Base-by-base conservation (phyloP, 2,888 invertebrate genomes). In the Hydropsyche betteni region DNA sequence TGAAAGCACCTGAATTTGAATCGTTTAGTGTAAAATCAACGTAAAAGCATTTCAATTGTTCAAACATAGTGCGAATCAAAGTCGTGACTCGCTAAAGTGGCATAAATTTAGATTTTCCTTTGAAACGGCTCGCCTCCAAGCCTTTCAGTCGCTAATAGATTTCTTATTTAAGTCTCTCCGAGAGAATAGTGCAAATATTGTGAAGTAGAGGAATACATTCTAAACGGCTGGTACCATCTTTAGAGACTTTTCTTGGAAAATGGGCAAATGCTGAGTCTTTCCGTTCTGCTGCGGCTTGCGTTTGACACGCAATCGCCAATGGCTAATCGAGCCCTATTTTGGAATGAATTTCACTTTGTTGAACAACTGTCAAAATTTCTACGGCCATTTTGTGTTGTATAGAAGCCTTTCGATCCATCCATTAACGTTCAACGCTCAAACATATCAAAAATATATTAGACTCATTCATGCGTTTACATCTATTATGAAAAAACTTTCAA, bases 251-350 rank as follows among this genome's bases (percentile, higher is more conserved):
- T 24, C 58, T 58, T 8, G 14, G 58, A 44, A 58, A 58, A 14
- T 14, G 14, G 14, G 14, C 53, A 53, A 53, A 53, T 8, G 8
- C 58, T 58, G 8, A 44, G 44, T 8, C 24, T 24, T 58, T 58
- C 58, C 14, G 8, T 58, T 58, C 10, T 44, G 58, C 8, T 16
- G 58, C 24, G 16, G 14, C 16, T 58, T 58, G 58, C 58, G 58
- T 58, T 58, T 58, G 58, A 58, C 58, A 58, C 58, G 58, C 58
- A 24, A 58, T 58, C 58, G 16, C 58, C 58, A 24, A 58, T 58
- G 58, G 58, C 58, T 58, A 58, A 58, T 58, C 58, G 58, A 58
- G 16, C 58, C 24, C 24, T 24, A 58, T 58, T 58, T 24, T 8
- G 58, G 8, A 58, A 58, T 16, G 58, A 58, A 58, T 58, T 58